phyloP scores from a whole-genome alignment of 2,797 vertebrate species.

The Girardinus metallicus region DNA sequence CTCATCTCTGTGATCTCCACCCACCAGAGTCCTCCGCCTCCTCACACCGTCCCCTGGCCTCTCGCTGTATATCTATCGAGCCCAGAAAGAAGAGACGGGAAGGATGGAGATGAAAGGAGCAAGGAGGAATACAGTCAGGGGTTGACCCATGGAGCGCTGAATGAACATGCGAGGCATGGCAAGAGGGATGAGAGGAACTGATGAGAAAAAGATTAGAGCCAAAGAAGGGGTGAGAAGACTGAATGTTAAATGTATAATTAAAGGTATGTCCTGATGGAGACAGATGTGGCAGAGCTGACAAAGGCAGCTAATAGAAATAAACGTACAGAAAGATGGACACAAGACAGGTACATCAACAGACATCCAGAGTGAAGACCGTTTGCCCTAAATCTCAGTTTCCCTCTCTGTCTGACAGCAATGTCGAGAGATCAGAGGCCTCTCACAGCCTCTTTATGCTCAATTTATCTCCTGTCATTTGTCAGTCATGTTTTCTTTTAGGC shows the following conservation, averaged over 20 bases:
- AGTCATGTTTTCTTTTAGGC: conserved; percentile 8
- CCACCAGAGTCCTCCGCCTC: conserved; percentile 63
- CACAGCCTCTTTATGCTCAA: conserved; percentile 27
- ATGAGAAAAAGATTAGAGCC: conserved; percentile 56
- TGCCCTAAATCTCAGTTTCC: conserved; percentile 19
- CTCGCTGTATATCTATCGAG: conserved; percentile 26
- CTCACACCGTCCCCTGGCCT: conserved; percentile 41
- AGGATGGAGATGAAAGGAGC: conserved; percentile 68
- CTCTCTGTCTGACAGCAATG: conserved; percentile 28
- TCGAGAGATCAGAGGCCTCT: conserved; percentile 41
- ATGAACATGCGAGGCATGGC: conserved; percentile 39
- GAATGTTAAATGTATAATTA: conserved; percentile 66
- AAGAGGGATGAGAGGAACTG: conserved; percentile 45
- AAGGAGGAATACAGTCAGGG: conserved; percentile 52
- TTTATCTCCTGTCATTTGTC: conserved; percentile 55
- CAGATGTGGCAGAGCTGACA: conserved; percentile 40
- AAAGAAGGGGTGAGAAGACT: conserved; percentile 46
- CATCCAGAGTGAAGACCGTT: conserved; percentile 17
- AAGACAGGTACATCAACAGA: conserved; percentile 38
- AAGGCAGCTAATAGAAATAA: conserved; percentile 33
- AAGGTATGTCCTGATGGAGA: conserved; percentile 41
- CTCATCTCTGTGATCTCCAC: conserved; percentile 77
- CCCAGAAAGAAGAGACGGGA: conserved; percentile 58
- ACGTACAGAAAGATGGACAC: conserved; percentile 29
- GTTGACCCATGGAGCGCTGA: conserved; percentile 54